phyloP scores from a whole-genome alignment of 1,140 invertebrate species.

The Oncopeltus fasciatus region DNA sequence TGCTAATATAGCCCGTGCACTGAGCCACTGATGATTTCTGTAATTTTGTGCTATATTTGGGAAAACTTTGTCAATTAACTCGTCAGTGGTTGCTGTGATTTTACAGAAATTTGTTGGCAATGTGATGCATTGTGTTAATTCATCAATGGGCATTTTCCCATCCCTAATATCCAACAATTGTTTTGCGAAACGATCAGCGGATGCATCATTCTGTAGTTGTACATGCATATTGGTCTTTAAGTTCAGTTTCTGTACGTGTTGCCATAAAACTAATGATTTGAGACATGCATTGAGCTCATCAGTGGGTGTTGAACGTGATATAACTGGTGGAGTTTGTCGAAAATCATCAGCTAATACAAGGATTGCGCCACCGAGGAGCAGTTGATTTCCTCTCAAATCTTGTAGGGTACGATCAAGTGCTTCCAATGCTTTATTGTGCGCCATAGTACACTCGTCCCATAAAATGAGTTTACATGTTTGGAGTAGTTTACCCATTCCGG shows the following conservation, averaged over 20 bases:
- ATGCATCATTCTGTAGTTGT: background rate
- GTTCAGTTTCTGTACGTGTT: background rate
- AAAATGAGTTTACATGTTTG: too few relatives aligned
- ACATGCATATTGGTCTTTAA: background rate
- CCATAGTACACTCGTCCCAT: too few relatives aligned
- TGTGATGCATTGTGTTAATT: conserved; percentile 28
- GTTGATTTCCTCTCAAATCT: too few relatives aligned
- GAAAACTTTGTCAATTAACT: conserved; percentile 28
- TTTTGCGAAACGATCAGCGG: conserved; percentile 16
- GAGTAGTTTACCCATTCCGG: too few relatives aligned
- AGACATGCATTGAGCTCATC: background rate
- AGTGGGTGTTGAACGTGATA: too few relatives aligned
- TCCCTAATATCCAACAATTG: conserved; percentile 24
- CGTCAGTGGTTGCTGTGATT: conserved; percentile 25
- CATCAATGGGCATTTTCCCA: conserved; percentile 23
- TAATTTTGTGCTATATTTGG: conserved; percentile 29
- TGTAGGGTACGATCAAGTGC: too few relatives aligned
- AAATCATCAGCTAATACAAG: too few relatives aligned
- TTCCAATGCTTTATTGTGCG: too few relatives aligned
- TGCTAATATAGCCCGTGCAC: conserved; percentile 29
- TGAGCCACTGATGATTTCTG: conserved; percentile 29
- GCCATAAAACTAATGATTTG: background rate
- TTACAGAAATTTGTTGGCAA: conserved; percentile 29
- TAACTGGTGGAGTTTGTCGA: too few relatives aligned
- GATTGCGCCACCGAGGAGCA: too few relatives aligned